Conservation (phyloP, 2,888 invertebrate species). For the Mechanitis mazaeus region DNA sequence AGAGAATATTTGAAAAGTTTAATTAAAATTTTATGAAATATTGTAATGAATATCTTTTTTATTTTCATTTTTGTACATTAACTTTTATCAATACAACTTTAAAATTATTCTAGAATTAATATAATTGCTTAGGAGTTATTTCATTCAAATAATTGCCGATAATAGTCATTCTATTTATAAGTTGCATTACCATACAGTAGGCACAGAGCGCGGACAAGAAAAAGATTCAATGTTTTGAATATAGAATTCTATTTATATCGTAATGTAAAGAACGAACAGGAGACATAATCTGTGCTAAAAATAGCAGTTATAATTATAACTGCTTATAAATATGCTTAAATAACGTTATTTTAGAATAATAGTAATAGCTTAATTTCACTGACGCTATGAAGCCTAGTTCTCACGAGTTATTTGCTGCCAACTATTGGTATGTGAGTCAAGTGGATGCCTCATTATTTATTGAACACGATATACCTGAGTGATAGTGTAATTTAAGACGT, state of each 20-base stretch:
- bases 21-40: too few relatives aligned
- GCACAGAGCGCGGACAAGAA: neutral
- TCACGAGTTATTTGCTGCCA: slow-evolving; percentile 32
- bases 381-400: slow-evolving; percentile 31
- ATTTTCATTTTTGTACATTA: too few relatives aligned
- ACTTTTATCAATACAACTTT: neutral
- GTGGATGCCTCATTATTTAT: slow-evolving; percentile 32
- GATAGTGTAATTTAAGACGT: slow-evolving; percentile 16
- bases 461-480: slow-evolving; percentile 31
- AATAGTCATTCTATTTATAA: slow-evolving; percentile 4
- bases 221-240: slow-evolving; percentile 1
- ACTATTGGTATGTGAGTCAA: slow-evolving; percentile 32
- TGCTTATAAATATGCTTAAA: too few relatives aligned
- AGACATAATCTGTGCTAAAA: too few relatives aligned
- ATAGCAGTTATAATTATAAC: too few relatives aligned
- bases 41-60: too few relatives aligned
- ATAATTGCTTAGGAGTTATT: slow-evolving; percentile 1
- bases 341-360: neutral
- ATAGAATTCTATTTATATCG: neutral
- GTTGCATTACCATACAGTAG: slow-evolving; percentile 3
- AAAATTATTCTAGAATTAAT: slow-evolving; percentile 1
- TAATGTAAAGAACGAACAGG: too few relatives aligned
- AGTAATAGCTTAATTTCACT: slow-evolving; percentile 25
- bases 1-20: too few relatives aligned
- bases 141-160: slow-evolving; percentile 2